Base-by-base conservation (phyloP, 1,140 invertebrate species). In the Meloidogyne exigua region DNA sequence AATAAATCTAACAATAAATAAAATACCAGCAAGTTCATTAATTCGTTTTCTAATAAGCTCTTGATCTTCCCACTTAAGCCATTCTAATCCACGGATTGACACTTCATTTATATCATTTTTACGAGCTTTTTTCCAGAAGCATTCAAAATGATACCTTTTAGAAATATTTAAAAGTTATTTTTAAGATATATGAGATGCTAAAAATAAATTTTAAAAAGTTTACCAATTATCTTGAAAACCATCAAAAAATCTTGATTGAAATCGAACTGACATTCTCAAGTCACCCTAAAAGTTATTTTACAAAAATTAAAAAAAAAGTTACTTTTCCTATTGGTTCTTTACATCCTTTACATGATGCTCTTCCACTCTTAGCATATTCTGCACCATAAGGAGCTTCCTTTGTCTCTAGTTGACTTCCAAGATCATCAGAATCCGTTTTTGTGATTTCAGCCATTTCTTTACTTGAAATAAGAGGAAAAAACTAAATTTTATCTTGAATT, bases 351-450 rank as follows among this genome's bases (percentile, higher is more conserved):
- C 95, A 98, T 26, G 88, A 90, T 57, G 94, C 91, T 76, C 92
- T 89, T 73, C 91, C 91, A 9, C 93, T 94, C 88, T 95, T 96
- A 0, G 95, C 92, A 89, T 96, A 95, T 85, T 96, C 94, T 13
- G 94, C 90, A 28, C 32, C 76, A 70, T 78, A 78, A 5, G 76
- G 76, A 23, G 63, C 36, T 62, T 78, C 72, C 25, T 76, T 36
- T 69, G 64, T 0, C 21, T 57, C 49, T n/a, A 21, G 49, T 57
- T 57, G 18, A 57, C 18, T 57, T 57, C 7, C 49, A 57, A 1
- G 5, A 5, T 57, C 49, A n/a, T n/a, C 18, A 57, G 49, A 49
- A 49, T 13, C 13, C 18, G 1, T 21, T 57, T 57, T 57, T 7
- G 3, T 9, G 9, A 15, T n/a, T 57, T 57, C 49, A n/a, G 49